These are phyloP conservation scores for Stylophora pistillata DNA, from an alignment of 64 coral and sea anemone species.

Conservation along the genomic window DNA sequence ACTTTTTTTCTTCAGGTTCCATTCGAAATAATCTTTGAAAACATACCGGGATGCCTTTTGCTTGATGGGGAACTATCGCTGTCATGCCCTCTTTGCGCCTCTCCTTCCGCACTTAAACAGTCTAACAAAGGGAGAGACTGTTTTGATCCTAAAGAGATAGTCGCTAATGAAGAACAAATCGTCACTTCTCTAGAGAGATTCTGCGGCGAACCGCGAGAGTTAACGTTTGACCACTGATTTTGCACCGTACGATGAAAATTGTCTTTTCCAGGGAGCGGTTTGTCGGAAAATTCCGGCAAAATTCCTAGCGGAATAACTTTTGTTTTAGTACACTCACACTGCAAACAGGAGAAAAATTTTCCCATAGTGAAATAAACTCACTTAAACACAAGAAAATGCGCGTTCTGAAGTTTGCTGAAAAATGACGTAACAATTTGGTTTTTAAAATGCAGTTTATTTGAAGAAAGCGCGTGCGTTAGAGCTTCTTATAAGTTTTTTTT, in stretches of 20 bases:
- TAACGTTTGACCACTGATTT: not conserved
- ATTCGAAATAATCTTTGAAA: not conserved
- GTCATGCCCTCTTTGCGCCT: not conserved
- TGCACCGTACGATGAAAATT: not conserved
- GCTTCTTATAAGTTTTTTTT: not conserved
- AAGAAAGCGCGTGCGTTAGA: constrained; percentile 1
- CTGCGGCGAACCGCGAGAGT: not conserved
- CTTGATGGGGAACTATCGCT: not conserved
- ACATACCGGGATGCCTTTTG: constrained; percentile 32
- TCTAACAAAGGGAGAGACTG: not conserved
- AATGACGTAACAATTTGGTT: not conserved
- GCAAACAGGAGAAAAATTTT: not conserved
- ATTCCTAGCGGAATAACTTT: not conserved
- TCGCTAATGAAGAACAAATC: constrained; percentile 5
- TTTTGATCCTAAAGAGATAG: not conserved
- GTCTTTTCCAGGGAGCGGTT: not conserved
- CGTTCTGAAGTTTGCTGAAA: not conserved
- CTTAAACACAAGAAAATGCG: not conserved
- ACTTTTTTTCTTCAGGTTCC: too few relatives aligned
- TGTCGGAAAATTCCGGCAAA: not conserved
- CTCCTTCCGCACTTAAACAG: not conserved
- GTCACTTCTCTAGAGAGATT: not conserved
- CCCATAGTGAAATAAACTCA: not conserved
- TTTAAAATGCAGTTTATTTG: not conserved
- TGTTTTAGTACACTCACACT: not conserved